Percentiles rank a stretch among this genome's conserved stretches.
These are phyloP conservation scores for Tipula confusa DNA, from an alignment of 2,888 invertebrate genomes.

Conservation along the genomic window DNA sequence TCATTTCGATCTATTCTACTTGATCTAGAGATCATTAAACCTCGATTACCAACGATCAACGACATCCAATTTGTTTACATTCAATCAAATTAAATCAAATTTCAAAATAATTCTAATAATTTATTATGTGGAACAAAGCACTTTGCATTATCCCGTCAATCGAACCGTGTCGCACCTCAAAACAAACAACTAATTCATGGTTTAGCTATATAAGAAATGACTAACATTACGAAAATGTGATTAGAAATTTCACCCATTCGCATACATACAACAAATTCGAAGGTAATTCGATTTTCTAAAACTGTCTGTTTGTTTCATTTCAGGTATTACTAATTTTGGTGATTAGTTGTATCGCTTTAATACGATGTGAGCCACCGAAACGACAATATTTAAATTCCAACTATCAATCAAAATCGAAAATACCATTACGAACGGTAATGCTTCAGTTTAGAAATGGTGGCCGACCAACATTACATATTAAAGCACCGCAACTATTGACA, in stretches of 20 bases:
- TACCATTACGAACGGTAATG: slow-evolving; percentile 26
- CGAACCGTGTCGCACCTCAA: background rate
- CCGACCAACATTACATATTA: background rate
- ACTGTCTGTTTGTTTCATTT: background rate
- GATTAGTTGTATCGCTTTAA: background rate
- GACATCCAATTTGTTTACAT: too few relatives aligned
- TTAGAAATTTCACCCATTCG: background rate
- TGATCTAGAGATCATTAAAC: too few relatives aligned
- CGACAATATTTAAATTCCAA: background rate
- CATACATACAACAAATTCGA: background rate
- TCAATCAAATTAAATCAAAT: too few relatives aligned
- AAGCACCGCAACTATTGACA: background rate
- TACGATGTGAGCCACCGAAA: slow-evolving; percentile 28
- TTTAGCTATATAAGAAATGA: background rate
- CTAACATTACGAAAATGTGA: background rate
- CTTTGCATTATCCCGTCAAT: background rate
- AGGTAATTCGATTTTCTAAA: background rate
- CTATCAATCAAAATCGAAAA: background rate
- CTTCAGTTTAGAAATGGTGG: slow-evolving; percentile 15
- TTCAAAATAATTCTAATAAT: background rate
- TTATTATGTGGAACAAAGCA: background rate
- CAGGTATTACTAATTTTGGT: background rate
- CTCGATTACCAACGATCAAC: too few relatives aligned
- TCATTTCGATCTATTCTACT: too few relatives aligned
- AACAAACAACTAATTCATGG: background rate